A percentile compares a stretch with the other conserved stretches of the same genome.
Evolutionary conservation across 2,888 invertebrate species (phyloP).

Genomic region (Drosophila emarginata): DNA sequence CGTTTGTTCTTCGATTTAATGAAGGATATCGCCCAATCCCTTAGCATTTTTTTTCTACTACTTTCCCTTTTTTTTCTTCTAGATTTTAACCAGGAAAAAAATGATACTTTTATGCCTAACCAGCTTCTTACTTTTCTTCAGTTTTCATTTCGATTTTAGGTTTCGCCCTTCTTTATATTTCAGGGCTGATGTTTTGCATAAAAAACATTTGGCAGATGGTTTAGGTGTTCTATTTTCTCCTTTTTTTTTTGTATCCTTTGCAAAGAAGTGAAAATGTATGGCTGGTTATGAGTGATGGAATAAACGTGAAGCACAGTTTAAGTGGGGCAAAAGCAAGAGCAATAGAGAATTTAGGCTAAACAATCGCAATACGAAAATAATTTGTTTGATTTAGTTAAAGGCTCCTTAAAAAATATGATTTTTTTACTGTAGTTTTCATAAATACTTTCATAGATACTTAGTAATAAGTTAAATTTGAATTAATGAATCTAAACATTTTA

Average conservation of each 20-base stretch:
- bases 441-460: too few species aligned
- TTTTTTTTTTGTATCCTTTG: neutral
- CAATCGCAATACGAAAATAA: too few species aligned
- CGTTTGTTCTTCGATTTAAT: slow-evolving; percentile 78
- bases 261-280: neutral
- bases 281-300: neutral
- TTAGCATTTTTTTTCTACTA: slow-evolving; percentile 34
- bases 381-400: too few species aligned
- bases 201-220: slow-evolving; percentile 3
- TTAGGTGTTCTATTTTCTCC: neutral
- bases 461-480: too few species aligned
- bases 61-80: slow-evolving; percentile 63
- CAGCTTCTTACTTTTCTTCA: slow-evolving; percentile 24
- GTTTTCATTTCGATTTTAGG: slow-evolving; percentile 59
- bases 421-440: too few species aligned
- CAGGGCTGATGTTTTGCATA: slow-evolving; percentile 62
- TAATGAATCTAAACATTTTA: too few species aligned
- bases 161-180: slow-evolving; percentile 24
- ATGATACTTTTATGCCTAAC: slow-evolving; percentile 64
- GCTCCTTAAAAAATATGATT: too few species aligned
- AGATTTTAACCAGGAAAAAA: slow-evolving; percentile 35
- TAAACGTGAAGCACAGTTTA: neutral
- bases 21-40: slow-evolving; percentile 70
- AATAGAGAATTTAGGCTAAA: too few species aligned
- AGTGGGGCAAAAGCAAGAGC: neutral